A percentile compares a stretch with the other conserved stretches of the same genome.
Conservation (phyloP, 2,113 vertebrate genomes). For the Melierax canorus region DNA sequence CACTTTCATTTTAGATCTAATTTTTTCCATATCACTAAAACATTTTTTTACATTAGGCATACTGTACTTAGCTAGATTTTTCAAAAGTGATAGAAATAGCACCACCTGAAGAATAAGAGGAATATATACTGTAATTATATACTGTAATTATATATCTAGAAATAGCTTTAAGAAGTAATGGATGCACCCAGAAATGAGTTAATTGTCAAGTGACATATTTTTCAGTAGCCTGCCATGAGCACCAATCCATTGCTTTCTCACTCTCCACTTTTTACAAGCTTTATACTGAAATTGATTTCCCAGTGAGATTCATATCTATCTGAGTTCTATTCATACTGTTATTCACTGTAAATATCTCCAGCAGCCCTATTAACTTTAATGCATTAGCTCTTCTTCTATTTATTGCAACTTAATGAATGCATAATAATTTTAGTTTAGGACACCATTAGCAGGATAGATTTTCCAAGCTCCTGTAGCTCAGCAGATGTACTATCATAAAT, state of each 20-base stretch:
- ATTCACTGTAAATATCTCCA: slow-evolving; percentile 46
- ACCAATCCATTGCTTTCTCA: not conserved
- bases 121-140: not conserved
- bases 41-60: not conserved
- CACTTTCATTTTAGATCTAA: not conserved
- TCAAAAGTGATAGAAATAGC: not conserved
- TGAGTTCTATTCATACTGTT: not conserved
- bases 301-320: not conserved
- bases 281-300: slow-evolving; percentile 13
- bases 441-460: slow-evolving; percentile 29
- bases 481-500: slow-evolving; percentile 32
- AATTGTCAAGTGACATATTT: not conserved
- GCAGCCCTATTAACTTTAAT: slow-evolving; percentile 55
- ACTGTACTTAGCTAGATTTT: not conserved
- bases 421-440: slow-evolving; percentile 56
- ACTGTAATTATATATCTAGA: not conserved
- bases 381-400: slow-evolving; percentile 43
- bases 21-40: not conserved
- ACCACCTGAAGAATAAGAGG: not conserved
- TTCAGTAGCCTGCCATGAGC: not conserved
- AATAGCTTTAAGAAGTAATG: not conserved
- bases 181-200: not conserved
- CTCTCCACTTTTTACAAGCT: not conserved
- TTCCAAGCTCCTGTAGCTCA: slow-evolving; percentile 28
- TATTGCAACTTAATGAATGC: slow-evolving; percentile 49